phyloP scores from a whole-genome alignment of 2,113 vertebrate genomes.

The Meriones unguiculatus region DNA sequence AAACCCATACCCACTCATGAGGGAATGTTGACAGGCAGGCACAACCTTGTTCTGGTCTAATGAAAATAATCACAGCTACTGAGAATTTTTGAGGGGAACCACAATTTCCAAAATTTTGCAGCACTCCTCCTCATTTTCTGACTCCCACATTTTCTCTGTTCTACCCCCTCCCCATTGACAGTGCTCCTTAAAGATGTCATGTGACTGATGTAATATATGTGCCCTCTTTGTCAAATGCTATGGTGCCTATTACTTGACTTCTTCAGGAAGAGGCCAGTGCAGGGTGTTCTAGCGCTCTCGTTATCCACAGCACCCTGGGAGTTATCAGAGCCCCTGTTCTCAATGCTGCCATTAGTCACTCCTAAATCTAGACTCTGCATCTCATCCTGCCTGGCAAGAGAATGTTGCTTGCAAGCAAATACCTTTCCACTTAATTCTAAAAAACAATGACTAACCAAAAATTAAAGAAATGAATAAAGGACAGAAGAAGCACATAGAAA shows the following conservation, averaged over 20 bases:
- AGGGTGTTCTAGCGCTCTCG: background rate
- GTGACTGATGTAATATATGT: too few relatives aligned
- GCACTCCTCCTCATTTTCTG: background rate
- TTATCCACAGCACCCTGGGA: background rate
- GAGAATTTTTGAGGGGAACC: background rate
- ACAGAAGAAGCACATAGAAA: too few relatives aligned
- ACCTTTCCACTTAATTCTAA: background rate
- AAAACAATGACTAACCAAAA: background rate
- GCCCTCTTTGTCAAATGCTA: too few relatives aligned
- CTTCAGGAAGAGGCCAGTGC: background rate
- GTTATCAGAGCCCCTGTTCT: background rate
- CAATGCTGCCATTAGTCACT: background rate
- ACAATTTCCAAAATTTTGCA: background rate
- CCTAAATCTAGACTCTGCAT: background rate
- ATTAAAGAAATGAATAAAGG: background rate
- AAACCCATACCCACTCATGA: background rate
- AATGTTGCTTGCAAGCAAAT: background rate
- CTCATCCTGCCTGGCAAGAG: background rate
- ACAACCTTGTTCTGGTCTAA: too few relatives aligned
- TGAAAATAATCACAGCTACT: background rate
- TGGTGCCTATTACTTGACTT: background rate
- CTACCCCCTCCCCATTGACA: accelerated
- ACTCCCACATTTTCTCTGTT: background rate
- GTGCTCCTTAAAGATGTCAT: too few relatives aligned
- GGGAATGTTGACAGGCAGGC: background rate